Evolutionary conservation across 1,140 invertebrate species (phyloP).

Genomic region (Penaeus chinensis): DNA sequence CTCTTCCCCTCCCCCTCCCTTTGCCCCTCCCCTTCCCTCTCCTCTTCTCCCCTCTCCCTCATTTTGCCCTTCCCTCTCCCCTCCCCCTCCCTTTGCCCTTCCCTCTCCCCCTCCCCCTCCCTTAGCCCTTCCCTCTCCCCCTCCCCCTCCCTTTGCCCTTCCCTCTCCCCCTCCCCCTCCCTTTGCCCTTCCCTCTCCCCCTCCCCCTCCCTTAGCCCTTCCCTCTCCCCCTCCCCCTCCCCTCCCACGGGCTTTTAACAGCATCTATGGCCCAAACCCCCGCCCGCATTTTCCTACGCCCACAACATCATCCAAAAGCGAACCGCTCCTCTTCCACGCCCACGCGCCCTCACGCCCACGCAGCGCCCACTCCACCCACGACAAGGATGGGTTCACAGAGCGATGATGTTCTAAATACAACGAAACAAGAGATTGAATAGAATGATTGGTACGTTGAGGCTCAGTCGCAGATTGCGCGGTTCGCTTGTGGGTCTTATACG

Average conservation of each 20-base stretch:
- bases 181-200: neutral
- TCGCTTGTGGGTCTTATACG: no score
- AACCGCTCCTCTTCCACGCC: no score
- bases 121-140: neutral
- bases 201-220: neutral
- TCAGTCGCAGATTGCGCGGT: no score
- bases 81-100: neutral
- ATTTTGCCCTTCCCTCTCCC: neutral
- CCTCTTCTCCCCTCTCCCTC: neutral
- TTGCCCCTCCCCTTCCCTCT: neutral
- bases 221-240: neutral
- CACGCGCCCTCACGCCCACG: no score
- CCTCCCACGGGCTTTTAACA: neutral
- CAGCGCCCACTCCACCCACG: no score
- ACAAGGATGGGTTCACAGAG: no score
- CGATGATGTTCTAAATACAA: no score
- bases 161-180: conserved; percentile 1
- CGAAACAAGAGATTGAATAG: no score
- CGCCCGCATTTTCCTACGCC: no score
- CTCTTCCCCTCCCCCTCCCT: neutral
- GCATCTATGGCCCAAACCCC: no score
- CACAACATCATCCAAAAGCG: no score
- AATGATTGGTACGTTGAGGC: no score
- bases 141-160: neutral
- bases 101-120: neutral